A percentile compares a stretch with the other conserved stretches of the same genome.
Evolutionary conservation across 2,797 vertebrate species (phyloP).

Genomic region (Anguilla megastoma): DNA sequence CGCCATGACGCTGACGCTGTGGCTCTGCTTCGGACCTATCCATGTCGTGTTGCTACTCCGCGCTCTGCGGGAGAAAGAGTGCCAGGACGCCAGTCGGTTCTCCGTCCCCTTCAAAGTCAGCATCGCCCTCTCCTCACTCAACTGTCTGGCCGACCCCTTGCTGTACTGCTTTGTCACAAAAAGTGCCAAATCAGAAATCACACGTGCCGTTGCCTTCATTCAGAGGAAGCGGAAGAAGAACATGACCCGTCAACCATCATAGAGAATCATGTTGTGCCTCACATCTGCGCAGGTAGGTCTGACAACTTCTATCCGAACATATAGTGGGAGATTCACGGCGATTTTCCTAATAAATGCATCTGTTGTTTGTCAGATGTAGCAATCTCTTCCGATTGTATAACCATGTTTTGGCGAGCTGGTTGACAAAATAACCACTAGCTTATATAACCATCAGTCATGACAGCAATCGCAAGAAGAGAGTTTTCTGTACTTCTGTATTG

Average conservation of each 20-base stretch:
- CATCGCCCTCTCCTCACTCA: slow-evolving; percentile 75
- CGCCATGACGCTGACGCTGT: slow-evolving; percentile 73
- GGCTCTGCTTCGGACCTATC: slow-evolving; percentile 82
- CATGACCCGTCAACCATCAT: neutral
- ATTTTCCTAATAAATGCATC: neutral
- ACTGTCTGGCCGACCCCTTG: slow-evolving; percentile 83
- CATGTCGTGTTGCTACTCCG: slow-evolving; percentile 77
- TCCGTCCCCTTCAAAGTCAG: slow-evolving; percentile 75
- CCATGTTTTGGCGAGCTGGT: neutral
- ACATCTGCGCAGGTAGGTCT: neutral
- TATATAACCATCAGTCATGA: neutral
- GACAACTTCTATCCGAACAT: neutral
- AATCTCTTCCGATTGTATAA: neutral
- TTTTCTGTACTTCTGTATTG: neutral
- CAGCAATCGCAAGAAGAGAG: neutral
- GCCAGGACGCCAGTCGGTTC: slow-evolving; percentile 34
- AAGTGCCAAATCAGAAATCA: slow-evolving; percentile 63
- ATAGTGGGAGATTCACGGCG: neutral
- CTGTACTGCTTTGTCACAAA: slow-evolving; percentile 88
- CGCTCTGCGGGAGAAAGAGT: slow-evolving; percentile 55
- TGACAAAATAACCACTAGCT: neutral
- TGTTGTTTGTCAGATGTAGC: neutral
- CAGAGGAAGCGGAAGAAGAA: slow-evolving; percentile 38
- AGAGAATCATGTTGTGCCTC: neutral
- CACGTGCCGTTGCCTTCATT: slow-evolving; percentile 47